Base-by-base conservation (phyloP, 2,888 invertebrate species). In the Erebia ligea region DNA sequence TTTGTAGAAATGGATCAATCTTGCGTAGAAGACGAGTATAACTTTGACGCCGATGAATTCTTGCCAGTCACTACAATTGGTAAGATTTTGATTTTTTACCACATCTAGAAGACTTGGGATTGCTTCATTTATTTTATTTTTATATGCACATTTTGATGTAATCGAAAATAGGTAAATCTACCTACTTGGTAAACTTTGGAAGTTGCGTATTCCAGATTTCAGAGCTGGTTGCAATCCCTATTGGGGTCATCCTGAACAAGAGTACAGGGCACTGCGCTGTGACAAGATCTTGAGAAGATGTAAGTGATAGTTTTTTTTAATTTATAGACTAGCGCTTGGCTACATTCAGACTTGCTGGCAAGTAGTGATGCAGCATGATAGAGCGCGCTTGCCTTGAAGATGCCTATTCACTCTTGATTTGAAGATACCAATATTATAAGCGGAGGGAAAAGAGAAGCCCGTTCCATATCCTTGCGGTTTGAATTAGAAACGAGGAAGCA, bases 151-250 rank as follows among this genome's bases (percentile, higher is more conserved):
- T 42, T 11, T 42, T 42, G 42, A 42, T 42, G 42, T 42, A 42
- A 42, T 5, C 10, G 1, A 42, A 42, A 42, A 42, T 11, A 42
- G n/a, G n/a, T n/a, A n/a, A n/a, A n/a, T n/a, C n/a, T 42, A 1
- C 40, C 0, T 42, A 52, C 52, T 9, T 8, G 4, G n/a, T 13
- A 15, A 19, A 19, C 54, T 11, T 21, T 3, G 25, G 15, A 58
- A 34, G 34, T n/a, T 13, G 13, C 17, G 2, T 11, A 17, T 45
- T 57, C 11, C 58, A 93, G 92, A 93, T 85, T 92, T 93, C 80
- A 84, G 92, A 74, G 92, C 92, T 0, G 92, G 92, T 56, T 93
- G 92, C 77, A 93, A 93, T 73, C 91, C 90, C 0, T 93, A 93
- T 75, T 88, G 86, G 89, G 92, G 91, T 4, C 92, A 93, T 54